Conservation (phyloP, 2,888 invertebrate species). For the Melanotus villosus region DNA sequence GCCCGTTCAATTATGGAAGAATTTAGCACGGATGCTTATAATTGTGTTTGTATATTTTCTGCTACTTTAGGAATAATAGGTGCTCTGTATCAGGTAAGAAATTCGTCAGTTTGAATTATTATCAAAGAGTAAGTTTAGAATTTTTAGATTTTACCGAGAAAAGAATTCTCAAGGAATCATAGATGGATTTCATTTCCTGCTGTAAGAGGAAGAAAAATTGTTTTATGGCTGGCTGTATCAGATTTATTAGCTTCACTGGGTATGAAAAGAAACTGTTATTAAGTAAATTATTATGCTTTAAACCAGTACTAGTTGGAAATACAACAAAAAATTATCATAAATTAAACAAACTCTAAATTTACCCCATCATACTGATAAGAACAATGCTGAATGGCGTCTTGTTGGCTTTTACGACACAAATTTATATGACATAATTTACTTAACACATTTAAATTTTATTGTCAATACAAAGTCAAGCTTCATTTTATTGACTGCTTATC, state of each 20-base stretch:
- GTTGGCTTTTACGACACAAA: too few relatives aligned
- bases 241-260: conserved; percentile 85
- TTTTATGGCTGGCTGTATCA: conserved; percentile 84
- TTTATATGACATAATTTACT: too few relatives aligned
- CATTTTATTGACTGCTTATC: too few relatives aligned
- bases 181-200: conserved; percentile 74
- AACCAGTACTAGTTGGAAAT: too few relatives aligned
- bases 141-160: conserved; percentile 76
- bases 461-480: too few relatives aligned
- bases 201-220: conserved; percentile 79
- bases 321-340: conserved; percentile 7
- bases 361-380: neutral
- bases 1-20: conserved; percentile 78
- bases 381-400: too few relatives aligned
- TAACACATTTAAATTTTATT: too few relatives aligned
- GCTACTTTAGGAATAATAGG: conserved; percentile 82
- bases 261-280: too few relatives aligned
- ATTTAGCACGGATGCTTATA: conserved; percentile 83
- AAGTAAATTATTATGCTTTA: too few relatives aligned
- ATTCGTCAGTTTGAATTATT: neutral
- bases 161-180: conserved; percentile 70
- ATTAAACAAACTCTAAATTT: conserved; percentile 6
- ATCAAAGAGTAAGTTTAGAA: neutral
- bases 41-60: conserved; percentile 81
- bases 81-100: conserved; percentile 81